Base-by-base conservation (phyloP, 2,888 invertebrate species). In the Eudemis profundana region DNA sequence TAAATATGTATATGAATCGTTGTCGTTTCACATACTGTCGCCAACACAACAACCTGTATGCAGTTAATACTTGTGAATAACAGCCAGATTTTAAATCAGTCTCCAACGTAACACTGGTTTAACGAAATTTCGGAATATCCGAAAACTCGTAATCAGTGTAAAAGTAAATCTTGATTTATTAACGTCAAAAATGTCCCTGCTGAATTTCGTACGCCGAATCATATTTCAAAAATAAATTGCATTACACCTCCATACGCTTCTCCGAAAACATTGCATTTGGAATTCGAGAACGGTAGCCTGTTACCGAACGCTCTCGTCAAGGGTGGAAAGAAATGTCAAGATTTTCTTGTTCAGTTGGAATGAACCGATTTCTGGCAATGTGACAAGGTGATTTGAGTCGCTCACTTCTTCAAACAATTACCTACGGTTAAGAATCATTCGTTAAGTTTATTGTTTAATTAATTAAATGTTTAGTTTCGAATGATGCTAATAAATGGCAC, bases 141-240 rank as follows among this genome's bases (percentile, higher is more conserved):
- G 44, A 19, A 17, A 44, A 44, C 29, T 44, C 44, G 56, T 56
- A 57, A 57, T 63, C 63, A 57, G 23, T 15, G 36, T 23, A 50
- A 63, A 33, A 50, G 50, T 57, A 17, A 42, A 50, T 42, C 15
- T 40, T 40, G 50, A 42, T 57, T 63, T 17, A 57, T 42, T 49
- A 63, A 23, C 38, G 23, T 44, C 50, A 42, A 44, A 50, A 50
- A 42, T 47, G 38, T 63, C 56, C 56, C 63, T 23, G 17, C 57
- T 50, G 57, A 63, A 50, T 57, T 57, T 49, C 57, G 57, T 44
- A 42, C 27, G 15, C 40, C n/a, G 47, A 57, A 57, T 63, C 33
- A 50, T 33, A 57, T 63, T 63, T 49, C 50, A 42, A 23, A 42
- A 63, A 56, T 49, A 63, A 63, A 63, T 63, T 50, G 23, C 57